Evolutionary conservation across 2,113 vertebrate species (phyloP).

Genomic region (Phrynocephalus versicolor): DNA sequence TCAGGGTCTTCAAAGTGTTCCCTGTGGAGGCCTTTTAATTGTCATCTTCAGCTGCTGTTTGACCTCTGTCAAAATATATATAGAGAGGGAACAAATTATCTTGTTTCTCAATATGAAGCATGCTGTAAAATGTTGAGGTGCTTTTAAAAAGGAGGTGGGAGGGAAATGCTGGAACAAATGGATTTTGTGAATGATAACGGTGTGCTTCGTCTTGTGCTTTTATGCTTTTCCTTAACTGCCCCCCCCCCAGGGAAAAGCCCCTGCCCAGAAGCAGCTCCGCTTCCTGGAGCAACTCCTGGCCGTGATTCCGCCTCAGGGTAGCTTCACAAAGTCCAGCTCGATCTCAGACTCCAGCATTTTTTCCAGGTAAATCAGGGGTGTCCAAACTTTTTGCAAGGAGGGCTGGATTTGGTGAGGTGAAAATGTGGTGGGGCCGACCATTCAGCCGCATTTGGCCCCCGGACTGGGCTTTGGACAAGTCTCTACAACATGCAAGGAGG

Average conservation of each 20-base stretch:
- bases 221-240: not conserved
- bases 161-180: not conserved
- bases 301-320: conserved; percentile 12
- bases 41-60: not conserved
- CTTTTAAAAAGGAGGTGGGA: not conserved
- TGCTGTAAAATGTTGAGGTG: too few species aligned
- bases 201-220: not conserved
- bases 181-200: not conserved
- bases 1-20: not conserved
- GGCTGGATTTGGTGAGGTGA: too few species aligned
- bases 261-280: conserved; percentile 73
- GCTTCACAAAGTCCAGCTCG: not conserved
- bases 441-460: too few species aligned
- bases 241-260: conserved; percentile 73
- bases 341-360: not conserved
- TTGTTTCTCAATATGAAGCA: too few species aligned
- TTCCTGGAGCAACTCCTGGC: conserved; percentile 79
- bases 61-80: too few species aligned
- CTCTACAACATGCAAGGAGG: too few species aligned
- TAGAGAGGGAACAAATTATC: not conserved
- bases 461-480: too few species aligned
- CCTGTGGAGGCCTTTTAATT: not conserved
- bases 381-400: not conserved
- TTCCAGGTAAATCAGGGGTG: conserved; percentile 49
- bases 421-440: too few species aligned